phyloP scores from a whole-genome alignment of 2,888 invertebrate species.

The Seira musarum region DNA sequence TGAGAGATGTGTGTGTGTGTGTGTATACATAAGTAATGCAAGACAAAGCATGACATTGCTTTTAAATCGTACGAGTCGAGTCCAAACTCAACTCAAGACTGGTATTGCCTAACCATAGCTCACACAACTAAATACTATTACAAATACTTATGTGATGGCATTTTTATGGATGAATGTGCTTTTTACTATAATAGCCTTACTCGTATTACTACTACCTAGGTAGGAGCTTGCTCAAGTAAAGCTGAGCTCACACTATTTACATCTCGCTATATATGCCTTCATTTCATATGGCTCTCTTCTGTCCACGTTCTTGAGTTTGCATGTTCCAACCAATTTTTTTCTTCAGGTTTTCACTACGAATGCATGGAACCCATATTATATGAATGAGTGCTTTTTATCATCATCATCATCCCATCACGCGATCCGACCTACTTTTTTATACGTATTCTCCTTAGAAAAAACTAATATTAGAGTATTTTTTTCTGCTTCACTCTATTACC shows the following conservation, averaged over 20 bases:
- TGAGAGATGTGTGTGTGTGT: background rate
- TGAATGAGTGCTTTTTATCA: conserved; percentile 48
- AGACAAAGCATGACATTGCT: background rate
- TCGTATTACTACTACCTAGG: background rate
- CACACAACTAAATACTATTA: background rate
- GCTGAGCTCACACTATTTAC: too few species aligned
- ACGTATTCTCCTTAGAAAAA: conserved; percentile 32
- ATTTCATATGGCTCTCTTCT: background rate
- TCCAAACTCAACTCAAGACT: background rate
- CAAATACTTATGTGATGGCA: background rate
- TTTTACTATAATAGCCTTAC: background rate
- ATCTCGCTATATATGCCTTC: too few species aligned
- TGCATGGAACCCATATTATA: conserved; percentile 28
- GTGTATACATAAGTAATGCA: background rate
- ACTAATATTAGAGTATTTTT: background rate
- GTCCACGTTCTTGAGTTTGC: conserved; percentile 28
- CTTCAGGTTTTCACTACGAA: conserved; percentile 8
- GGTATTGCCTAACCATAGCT: too few species aligned
- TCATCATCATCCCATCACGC: conserved; percentile 56
- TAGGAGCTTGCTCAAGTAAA: too few species aligned
- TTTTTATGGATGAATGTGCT: background rate
- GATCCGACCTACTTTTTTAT: conserved; percentile 59
- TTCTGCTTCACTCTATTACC: background rate
- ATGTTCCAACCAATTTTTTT: conserved; percentile 37
- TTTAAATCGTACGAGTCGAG: background rate